Evolutionary conservation across 2,797 vertebrate species (phyloP), one percentile per base, ranked within the genome.

Genomic region (Myiotriccus ornatus): DNA sequence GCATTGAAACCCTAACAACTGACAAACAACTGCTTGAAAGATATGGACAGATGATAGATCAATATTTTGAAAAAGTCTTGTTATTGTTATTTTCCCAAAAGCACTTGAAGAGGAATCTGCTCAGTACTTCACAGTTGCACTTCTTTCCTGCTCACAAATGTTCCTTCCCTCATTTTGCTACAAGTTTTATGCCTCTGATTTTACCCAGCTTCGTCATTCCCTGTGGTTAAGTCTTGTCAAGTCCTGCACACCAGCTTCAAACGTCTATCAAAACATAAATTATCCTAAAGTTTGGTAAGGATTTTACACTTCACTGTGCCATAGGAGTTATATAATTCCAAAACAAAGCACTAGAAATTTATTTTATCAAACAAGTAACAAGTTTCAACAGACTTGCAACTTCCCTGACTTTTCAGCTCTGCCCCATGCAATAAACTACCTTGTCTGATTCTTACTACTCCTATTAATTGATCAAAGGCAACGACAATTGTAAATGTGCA

Each of bases 381-480:
- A 56, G 28, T 90, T 88, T 90, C 68, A 64, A 34, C 23, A n/a
- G 41, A 22, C 70, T 90, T 94, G 24, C 6, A 90, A 74, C 37
- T 93, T 96, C 34, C 37, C 56, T 94, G 75, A 80, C 47, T 93
- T 86, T 89, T 90, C 67, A 89, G n/a, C 50, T 94, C 53, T 95
- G 88, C 35, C 15, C 17, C 95, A 73, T 93, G 87, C 91, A 90
- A 80, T 52, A 94, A 95, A 91, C 37, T 74, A 49, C 62, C 53
- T 74, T 93, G 59, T 81, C 93, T 96, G 65, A 95, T 91, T 39
- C 49, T 93, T 85, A 95, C 60, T 77, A 47, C 70, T 81, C 59
- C 90, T 70, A 95, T 96, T 95, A 95, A 96, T 75, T 95, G 67
- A 95, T 89, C 90, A 94, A 96, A 94, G 89, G 87, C 90, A 86